Percentiles rank a stretch among this genome's conserved stretches.
phyloP scores from a whole-genome alignment of 1,140 invertebrate species.

The Habropoda laboriosa region DNA sequence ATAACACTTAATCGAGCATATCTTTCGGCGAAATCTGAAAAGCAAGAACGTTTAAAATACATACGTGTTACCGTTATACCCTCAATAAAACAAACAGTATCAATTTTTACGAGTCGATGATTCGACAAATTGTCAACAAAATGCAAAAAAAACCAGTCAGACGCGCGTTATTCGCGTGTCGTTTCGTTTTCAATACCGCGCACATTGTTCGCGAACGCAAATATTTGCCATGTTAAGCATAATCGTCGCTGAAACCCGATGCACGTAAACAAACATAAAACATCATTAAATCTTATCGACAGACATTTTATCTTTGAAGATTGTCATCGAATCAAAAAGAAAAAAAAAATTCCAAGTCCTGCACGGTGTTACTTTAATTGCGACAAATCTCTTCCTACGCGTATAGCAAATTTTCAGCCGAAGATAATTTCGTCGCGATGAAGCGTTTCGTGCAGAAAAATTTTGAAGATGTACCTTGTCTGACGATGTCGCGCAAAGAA shows the following conservation, averaged over 20 bases:
- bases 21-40: too few species aligned
- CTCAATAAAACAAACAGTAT: too few species aligned
- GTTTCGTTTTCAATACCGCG: not conserved
- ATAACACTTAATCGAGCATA: too few species aligned
- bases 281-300: conserved; percentile 66
- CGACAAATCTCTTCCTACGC: conserved; percentile 11
- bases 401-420: not conserved
- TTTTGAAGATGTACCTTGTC: too few species aligned
- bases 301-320: conserved; percentile 58
- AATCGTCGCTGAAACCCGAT: conserved; percentile 50
- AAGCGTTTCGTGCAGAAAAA: not conserved
- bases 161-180: not conserved
- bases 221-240: conserved; percentile 42
- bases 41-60: too few species aligned
- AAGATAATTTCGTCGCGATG: conserved; percentile 25
- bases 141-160: not conserved
- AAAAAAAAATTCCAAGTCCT: conserved; percentile 51
- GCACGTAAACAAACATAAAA: conserved; percentile 62
- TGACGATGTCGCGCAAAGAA: too few species aligned
- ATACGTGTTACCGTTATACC: too few species aligned
- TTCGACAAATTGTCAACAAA: not conserved
- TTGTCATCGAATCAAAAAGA: conserved; percentile 55
- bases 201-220: not conserved
- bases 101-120: not conserved
- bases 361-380: conserved; percentile 37